phyloP scores from a whole-genome alignment of 2,888 invertebrate species.

The Pristionchus japonicus region DNA sequence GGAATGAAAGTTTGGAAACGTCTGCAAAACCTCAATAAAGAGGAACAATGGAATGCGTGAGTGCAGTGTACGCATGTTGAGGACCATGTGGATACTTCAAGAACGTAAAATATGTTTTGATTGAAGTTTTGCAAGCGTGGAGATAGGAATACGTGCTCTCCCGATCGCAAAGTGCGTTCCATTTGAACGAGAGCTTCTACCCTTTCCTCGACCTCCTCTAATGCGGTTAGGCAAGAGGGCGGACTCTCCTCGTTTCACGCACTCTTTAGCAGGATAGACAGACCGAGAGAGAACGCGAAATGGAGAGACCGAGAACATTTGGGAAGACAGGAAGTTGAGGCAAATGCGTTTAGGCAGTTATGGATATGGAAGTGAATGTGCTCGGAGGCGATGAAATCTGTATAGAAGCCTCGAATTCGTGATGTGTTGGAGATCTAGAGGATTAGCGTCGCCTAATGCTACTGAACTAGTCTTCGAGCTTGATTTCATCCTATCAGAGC shows the following conservation, averaged over 20 bases:
- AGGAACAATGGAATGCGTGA: neutral
- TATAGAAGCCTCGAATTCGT: neutral
- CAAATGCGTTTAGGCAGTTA: slow-evolving; percentile 1
- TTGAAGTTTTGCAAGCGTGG: too few species aligned
- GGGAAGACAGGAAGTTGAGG: neutral
- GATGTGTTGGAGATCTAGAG: too few species aligned
- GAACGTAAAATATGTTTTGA: too few species aligned
- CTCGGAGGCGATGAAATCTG: neutral
- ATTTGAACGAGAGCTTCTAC: neutral
- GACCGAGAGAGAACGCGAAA: neutral
- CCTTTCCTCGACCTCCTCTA: neutral
- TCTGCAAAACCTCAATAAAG: neutral
- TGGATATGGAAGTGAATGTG: neutral
- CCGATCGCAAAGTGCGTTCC: neutral
- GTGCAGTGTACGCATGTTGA: neutral
- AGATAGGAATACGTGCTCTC: neutral
- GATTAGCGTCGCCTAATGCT: too few species aligned
- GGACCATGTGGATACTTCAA: too few species aligned
- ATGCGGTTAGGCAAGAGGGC: neutral
- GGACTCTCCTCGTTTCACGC: neutral
- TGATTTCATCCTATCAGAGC: too few species aligned
- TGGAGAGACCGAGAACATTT: neutral
- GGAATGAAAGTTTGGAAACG: neutral
- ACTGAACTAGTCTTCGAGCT: too few species aligned
- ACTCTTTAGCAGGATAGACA: neutral